Base-by-base conservation (phyloP, 2,888 invertebrate genomes). In the Standfussiana lucernea region DNA sequence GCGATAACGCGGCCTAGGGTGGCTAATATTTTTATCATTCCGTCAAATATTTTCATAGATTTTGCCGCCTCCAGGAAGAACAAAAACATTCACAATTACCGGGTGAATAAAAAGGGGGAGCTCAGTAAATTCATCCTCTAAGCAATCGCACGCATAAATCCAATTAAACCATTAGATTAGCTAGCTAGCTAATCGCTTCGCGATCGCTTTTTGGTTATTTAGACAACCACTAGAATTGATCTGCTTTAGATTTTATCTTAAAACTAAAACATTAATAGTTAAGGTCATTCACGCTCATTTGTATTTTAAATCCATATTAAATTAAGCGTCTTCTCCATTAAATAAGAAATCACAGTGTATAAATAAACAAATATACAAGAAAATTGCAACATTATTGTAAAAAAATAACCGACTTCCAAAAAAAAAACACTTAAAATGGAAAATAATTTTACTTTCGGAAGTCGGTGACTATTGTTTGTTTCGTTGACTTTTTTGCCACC, bases 381-480 rank as follows among this genome's bases (percentile, higher is more conserved):
- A 65, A 53, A 37, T 18, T 35, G 61, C 53, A 42, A 62, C 5
- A 81, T 69, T n/a, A 59, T 74, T 56, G 35, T 62, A 70, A 79
- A 69, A 72, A n/a, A n/a, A n/a, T n/a, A n/a, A n/a, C n/a, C n/a
- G n/a, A n/a, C n/a, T n/a, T n/a, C n/a, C n/a, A n/a, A n/a, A n/a
- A n/a, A n/a, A n/a, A n/a, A n/a, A n/a, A n/a, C n/a, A n/a, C n/a
- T n/a, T n/a, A n/a, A n/a, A n/a, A n/a, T n/a, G n/a, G n/a, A n/a
- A n/a, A n/a, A n/a, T n/a, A n/a, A n/a, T n/a, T n/a, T n/a, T n/a
- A n/a, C n/a, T n/a, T n/a, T n/a, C n/a, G n/a, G n/a, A n/a, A n/a
- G n/a, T n/a, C n/a, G n/a, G n/a, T n/a, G n/a, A n/a, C n/a, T n/a
- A n/a, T n/a, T n/a, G n/a, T n/a, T n/a, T n/a, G n/a, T n/a, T n/a